Percentiles rank a stretch among this genome's conserved stretches.
phyloP scores from a whole-genome alignment of 2,888 invertebrate genomes.

The Altica lythri region DNA sequence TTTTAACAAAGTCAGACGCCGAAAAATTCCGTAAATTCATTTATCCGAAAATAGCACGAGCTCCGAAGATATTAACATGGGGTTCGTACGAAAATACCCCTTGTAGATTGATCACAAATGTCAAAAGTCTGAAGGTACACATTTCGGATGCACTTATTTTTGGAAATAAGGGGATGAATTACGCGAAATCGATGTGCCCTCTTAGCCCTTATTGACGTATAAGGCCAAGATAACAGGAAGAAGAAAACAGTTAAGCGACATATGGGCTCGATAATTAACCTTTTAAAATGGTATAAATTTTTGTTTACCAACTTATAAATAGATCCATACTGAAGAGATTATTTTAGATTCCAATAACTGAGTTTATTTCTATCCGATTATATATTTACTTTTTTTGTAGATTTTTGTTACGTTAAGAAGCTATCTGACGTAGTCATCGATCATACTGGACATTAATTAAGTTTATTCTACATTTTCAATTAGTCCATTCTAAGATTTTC shows the following conservation, averaged over 20 bases:
- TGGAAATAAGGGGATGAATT: conserved; percentile 37
- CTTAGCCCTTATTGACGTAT: conserved; percentile 39
- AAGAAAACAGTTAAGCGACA: conserved; percentile 34
- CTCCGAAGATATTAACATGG: conserved; percentile 27
- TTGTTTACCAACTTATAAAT: conserved; percentile 33
- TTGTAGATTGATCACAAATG: conserved; percentile 48
- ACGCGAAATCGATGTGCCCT: conserved; percentile 44
- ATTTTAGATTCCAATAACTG: too few species aligned
- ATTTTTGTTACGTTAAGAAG: too few species aligned
- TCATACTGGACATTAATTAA: too few species aligned
- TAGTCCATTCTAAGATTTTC: too few species aligned
- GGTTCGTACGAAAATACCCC: conserved; percentile 23
- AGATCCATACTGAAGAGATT: conserved; percentile 22
- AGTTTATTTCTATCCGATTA: too few species aligned
- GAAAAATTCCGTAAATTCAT: conserved; percentile 29
- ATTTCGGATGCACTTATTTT: conserved; percentile 44
- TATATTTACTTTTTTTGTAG: too few species aligned
- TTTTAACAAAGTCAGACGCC: conserved; percentile 24
- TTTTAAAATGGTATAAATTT: conserved; percentile 45
- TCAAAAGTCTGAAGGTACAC: conserved; percentile 44
- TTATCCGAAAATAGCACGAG: conserved; percentile 29
- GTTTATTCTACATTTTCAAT: too few species aligned
- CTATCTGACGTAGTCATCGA: too few species aligned
- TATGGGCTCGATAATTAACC: conserved; percentile 47
- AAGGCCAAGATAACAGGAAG: conserved; percentile 24